Conservation (phyloP, 2,113 vertebrate genomes). For the Phalacrocorax pelagicus region DNA sequence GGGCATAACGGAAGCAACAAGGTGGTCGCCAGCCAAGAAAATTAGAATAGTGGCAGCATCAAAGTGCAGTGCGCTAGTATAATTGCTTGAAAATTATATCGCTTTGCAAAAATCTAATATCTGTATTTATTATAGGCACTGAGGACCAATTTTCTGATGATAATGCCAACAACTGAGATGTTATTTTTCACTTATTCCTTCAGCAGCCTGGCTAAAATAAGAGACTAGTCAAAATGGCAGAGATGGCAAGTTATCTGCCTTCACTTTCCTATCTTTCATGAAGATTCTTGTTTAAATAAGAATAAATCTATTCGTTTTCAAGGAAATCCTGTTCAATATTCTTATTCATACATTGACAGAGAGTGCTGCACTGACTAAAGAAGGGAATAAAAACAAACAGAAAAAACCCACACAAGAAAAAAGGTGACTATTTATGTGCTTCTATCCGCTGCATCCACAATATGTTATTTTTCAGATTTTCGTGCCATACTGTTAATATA, state of each 20-base stretch:
- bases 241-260: background rate
- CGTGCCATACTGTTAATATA: background rate
- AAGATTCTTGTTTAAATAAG: background rate
- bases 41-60: background rate
- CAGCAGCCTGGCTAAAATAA: background rate
- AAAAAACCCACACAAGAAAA: background rate
- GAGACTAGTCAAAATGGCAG: background rate
- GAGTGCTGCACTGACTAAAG: background rate
- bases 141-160: background rate
- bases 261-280: background rate
- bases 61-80: background rate
- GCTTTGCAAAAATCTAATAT: background rate
- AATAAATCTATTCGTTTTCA: background rate
- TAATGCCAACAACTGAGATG: background rate
- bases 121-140: background rate
- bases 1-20: background rate
- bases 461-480: background rate
- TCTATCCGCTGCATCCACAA: background rate
- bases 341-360: background rate
- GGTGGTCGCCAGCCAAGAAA: background rate
- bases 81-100: conserved; percentile 17
- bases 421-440: background rate
- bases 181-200: background rate
- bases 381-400: background rate
- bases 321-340: background rate